These are phyloP conservation scores for Octomys mimax DNA, from an alignment of 2,797 vertebrate genomes.

Conservation along the genomic window DNA sequence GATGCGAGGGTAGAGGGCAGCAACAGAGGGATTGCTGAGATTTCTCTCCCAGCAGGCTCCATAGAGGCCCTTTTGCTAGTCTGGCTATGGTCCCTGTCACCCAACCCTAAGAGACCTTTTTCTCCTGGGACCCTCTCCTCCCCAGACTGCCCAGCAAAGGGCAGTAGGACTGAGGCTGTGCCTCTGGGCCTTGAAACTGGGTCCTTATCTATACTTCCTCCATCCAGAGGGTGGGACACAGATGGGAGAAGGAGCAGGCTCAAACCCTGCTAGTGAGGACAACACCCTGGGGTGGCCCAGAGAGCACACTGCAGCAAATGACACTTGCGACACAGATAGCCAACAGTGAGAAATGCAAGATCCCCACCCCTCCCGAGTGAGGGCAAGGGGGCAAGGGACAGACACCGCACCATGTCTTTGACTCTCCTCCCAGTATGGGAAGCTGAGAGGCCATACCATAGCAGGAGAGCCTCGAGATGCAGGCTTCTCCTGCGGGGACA, in stretches of 20 bases:
- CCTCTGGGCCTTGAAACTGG: background rate
- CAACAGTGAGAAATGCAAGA: background rate
- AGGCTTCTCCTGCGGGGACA: background rate
- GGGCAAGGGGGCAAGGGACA: background rate
- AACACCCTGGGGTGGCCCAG: background rate
- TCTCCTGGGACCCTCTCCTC: background rate
- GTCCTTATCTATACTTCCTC: background rate
- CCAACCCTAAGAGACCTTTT: background rate
- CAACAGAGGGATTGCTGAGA: background rate
- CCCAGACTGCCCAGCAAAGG: background rate
- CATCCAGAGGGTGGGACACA: background rate
- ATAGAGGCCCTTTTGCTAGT: too few species aligned
- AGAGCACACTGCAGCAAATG: background rate
- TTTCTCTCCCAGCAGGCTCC: background rate
- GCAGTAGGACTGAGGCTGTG: background rate
- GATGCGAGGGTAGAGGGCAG: too few species aligned
- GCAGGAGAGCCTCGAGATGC: background rate
- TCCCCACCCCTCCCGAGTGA: rapidly evolving
- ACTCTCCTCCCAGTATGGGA: background rate
- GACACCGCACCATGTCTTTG: background rate
- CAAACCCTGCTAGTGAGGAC: background rate
- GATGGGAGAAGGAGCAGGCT: background rate
- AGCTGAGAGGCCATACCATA: background rate
- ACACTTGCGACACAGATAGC: background rate
- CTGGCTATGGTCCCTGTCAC: background rate